Evolutionary conservation across 2,888 invertebrate genomes (phyloP).

Genomic region (Galeopsomyia nigrocyanea): DNA sequence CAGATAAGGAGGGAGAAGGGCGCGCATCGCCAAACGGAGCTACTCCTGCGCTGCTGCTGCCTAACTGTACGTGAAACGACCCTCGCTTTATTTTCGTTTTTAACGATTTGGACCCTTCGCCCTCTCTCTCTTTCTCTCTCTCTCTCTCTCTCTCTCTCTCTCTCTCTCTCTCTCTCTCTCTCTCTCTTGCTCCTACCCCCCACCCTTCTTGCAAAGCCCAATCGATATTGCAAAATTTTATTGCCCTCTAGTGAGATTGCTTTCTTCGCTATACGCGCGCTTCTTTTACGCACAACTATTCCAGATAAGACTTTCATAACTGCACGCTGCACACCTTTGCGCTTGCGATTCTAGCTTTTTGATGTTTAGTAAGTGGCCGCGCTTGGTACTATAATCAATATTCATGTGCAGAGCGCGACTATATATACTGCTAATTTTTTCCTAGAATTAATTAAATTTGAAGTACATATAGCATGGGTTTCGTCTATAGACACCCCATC

Average conservation of each 20-base stretch:
- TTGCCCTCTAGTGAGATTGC: slow-evolving; percentile 13
- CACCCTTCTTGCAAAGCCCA: slow-evolving; percentile 28
- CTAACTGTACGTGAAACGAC: slow-evolving; percentile 27
- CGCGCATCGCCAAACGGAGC: neutral
- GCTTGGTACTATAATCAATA: too few species aligned
- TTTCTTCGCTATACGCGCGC: too few species aligned
- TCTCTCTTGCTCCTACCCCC: slow-evolving; percentile 12
- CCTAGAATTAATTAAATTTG: too few species aligned
- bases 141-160: slow-evolving; percentile 43
- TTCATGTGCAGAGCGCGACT: too few species aligned
- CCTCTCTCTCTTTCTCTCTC: slow-evolving; percentile 42
- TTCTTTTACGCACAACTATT: too few species aligned
- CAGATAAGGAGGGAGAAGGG: slow-evolving; percentile 25
- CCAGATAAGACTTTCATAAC: too few species aligned
- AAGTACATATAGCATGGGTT: too few species aligned
- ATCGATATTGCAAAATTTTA: slow-evolving; percentile 49
- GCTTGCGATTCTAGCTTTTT: too few species aligned
- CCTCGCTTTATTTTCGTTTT: slow-evolving; percentile 31
- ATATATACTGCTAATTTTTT: too few species aligned
- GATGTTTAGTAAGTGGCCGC: too few species aligned
- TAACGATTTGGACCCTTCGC: slow-evolving; percentile 35
- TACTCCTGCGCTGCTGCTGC: slow-evolving; percentile 15
- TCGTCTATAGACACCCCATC: too few species aligned
- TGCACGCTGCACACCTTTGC: too few species aligned
- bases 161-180: slow-evolving; percentile 48